phyloP scores from a whole-genome alignment of 2,113 vertebrate genomes.

The Leuciscus idus region DNA sequence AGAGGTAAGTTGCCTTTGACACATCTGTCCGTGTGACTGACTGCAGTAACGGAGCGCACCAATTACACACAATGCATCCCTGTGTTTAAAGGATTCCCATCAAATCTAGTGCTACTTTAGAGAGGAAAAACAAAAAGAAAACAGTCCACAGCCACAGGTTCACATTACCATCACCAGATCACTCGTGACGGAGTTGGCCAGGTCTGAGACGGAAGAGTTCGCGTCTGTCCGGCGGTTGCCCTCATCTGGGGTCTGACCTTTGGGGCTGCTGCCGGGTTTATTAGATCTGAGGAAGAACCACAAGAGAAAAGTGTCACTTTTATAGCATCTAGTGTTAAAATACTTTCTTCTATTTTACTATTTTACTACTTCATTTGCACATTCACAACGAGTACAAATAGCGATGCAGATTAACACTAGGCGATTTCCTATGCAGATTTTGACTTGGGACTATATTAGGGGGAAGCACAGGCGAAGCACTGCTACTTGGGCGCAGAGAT shows the following conservation, averaged over 20 bases:
- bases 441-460: no score
- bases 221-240: constrained; percentile 80
- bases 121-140: constrained; percentile 60
- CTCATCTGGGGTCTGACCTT: constrained; percentile 85
- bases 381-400: no score
- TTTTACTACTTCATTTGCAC: not conserved
- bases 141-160: not conserved
- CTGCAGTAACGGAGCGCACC: constrained; percentile 73
- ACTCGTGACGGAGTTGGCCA: constrained; percentile 97
- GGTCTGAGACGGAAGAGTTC: constrained; percentile 90
- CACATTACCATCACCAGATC: constrained; percentile 95
- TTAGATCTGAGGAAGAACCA: constrained; percentile 78
- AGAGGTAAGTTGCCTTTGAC: constrained; percentile 58
- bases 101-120: not conserved
- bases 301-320: not conserved
- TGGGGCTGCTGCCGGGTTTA: constrained; percentile 85
- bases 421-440: no score
- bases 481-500: no score
- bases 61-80: constrained; percentile 34
- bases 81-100: constrained; percentile 33
- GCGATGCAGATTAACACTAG: no score
- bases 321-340: not conserved
- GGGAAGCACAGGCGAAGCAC: no score
- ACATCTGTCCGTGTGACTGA: constrained; percentile 65
- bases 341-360: no score